phyloP scores from a whole-genome alignment of 2,888 invertebrate genomes.

The Hypomecis punctinalis region DNA sequence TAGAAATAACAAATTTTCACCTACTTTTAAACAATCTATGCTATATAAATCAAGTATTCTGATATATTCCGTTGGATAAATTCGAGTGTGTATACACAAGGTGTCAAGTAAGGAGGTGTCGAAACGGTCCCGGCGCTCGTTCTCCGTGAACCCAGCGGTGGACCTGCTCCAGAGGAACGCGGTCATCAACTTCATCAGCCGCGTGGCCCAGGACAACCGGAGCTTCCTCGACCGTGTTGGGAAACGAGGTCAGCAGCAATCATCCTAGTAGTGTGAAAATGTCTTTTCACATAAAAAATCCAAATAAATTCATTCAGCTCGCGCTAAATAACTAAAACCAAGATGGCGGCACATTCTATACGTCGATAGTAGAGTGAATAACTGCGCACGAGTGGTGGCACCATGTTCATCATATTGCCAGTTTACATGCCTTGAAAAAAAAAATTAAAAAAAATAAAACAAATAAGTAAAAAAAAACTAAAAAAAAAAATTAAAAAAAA shows the following conservation, averaged over 20 bases:
- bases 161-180: slow-evolving; percentile 67
- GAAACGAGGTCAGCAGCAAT: slow-evolving; percentile 69
- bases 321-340: too few relatives aligned
- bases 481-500: too few relatives aligned
- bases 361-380: too few relatives aligned
- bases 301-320: too few relatives aligned
- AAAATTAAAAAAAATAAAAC: too few relatives aligned
- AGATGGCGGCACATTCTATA: too few relatives aligned
- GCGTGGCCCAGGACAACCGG: slow-evolving; percentile 67
- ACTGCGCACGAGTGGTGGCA: too few relatives aligned
- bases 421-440: too few relatives aligned
- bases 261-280: background rate
- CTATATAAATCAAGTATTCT: slow-evolving; percentile 1
- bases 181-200: slow-evolving; percentile 62
- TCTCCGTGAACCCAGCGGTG: slow-evolving; percentile 72
- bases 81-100: slow-evolving; percentile 47
- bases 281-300: background rate
- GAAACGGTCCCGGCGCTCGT: slow-evolving; percentile 63
- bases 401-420: too few relatives aligned
- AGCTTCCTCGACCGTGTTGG: slow-evolving; percentile 69
- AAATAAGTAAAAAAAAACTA: too few relatives aligned
- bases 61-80: slow-evolving; percentile 30
- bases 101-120: slow-evolving; percentile 57
- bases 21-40: background rate
- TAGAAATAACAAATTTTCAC: background rate